Evolutionary conservation across 2,113 vertebrate genomes (phyloP).

Genomic region (Tyto alba): DNA sequence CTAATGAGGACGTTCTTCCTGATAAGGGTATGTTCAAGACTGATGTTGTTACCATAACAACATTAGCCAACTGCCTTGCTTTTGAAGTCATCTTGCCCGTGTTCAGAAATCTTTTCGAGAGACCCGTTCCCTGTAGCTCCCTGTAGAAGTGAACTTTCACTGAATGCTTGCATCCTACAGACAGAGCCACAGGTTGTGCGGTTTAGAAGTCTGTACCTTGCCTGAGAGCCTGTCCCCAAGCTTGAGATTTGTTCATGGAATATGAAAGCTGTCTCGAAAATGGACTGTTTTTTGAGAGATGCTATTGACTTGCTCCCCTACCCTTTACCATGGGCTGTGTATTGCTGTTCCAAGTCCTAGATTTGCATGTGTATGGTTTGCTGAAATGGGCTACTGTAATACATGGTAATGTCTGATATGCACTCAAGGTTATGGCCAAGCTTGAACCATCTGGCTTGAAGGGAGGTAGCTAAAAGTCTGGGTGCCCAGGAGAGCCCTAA

Average conservation of each 20-base stretch:
- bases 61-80: constrained; percentile 40
- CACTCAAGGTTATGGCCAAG: background rate
- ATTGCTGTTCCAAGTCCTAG: background rate
- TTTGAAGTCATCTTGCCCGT: constrained; percentile 4
- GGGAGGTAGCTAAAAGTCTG: background rate
- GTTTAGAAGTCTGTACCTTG: background rate
- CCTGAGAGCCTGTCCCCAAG: background rate
- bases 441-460: background rate
- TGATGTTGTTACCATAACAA: constrained; percentile 60
- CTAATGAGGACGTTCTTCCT: constrained; percentile 89
- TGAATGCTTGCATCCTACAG: background rate
- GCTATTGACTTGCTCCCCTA: background rate
- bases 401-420: background rate
- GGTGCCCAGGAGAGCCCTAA: background rate
- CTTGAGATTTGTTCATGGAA: background rate
- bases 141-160: background rate
- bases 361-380: background rate
- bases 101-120: constrained; percentile 15
- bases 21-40: constrained; percentile 87
- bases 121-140: background rate
- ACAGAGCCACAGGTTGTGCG: background rate
- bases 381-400: background rate
- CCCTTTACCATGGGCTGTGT: background rate
- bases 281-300: background rate
- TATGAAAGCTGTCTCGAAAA: background rate